Conservation (phyloP, 2,888 invertebrate genomes). For the Xanthia icteritia region DNA sequence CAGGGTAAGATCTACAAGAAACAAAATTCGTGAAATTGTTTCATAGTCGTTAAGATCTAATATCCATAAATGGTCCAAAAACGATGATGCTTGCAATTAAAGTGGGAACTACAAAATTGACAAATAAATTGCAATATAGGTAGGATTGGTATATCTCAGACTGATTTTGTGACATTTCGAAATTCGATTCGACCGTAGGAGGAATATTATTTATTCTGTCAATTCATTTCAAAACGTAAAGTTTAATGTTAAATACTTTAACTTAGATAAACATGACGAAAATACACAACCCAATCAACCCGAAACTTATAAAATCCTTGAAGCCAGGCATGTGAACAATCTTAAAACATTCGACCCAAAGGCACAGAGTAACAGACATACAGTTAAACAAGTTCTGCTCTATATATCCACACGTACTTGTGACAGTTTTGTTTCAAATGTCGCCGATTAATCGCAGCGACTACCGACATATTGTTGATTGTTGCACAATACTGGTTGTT, state of each 20-base stretch:
- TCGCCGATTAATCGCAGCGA: slow-evolving; percentile 28
- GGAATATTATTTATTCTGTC: slow-evolving; percentile 4
- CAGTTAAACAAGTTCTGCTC: slow-evolving; percentile 37
- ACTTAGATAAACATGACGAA: background rate
- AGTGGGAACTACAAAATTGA: background rate
- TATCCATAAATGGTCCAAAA: background rate
- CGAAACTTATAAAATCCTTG: slow-evolving; percentile 1
- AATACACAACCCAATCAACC: background rate
- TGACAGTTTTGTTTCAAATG: slow-evolving; percentile 37
- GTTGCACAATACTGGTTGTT: slow-evolving; percentile 23
- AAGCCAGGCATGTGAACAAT: background rate
- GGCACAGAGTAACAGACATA: background rate
- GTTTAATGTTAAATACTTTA: background rate
- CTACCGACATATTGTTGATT: slow-evolving; percentile 9
- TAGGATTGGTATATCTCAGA: background rate
- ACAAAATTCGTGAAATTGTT: background rate
- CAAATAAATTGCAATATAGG: slow-evolving; percentile 2
- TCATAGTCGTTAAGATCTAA: background rate
- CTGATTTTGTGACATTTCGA: background rate
- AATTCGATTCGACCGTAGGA: background rate
- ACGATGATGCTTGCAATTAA: background rate
- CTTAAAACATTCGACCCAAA: background rate
- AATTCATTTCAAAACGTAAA: background rate
- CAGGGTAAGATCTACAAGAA: background rate
- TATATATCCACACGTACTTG: slow-evolving; percentile 36